Percentiles rank a stretch among this genome's conserved stretches.
Conservation (phyloP, 2,797 vertebrate genomes). For the Hylomyscus alleni region DNA sequence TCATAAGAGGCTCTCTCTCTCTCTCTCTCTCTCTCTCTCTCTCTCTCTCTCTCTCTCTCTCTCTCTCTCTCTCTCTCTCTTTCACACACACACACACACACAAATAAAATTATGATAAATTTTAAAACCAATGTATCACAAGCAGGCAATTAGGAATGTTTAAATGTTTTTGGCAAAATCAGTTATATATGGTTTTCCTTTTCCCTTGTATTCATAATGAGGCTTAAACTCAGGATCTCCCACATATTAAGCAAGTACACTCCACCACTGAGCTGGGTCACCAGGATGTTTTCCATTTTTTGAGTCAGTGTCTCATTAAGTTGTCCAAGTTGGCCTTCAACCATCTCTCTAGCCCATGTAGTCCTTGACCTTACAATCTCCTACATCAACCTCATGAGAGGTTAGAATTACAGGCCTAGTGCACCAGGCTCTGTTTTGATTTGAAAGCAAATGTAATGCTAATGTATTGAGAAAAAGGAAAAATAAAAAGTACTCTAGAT, state of each 20-base stretch:
- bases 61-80: too few relatives aligned
- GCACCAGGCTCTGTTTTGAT: neutral
- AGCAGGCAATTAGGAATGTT: neutral
- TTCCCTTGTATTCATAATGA: neutral
- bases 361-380: neutral
- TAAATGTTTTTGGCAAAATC: neutral
- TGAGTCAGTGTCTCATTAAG: neutral
- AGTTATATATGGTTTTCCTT: neutral
- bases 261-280: neutral
- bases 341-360: neutral
- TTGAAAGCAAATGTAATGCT: slow-evolving; percentile 8
- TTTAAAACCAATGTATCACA: neutral
- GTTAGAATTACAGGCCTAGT: neutral
- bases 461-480: neutral
- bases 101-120: neutral
- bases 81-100: neutral
- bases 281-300: neutral
- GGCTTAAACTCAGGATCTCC: neutral
- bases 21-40: too few relatives aligned
- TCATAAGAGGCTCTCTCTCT: neutral
- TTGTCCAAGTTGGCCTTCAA: neutral
- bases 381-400: neutral
- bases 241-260: neutral
- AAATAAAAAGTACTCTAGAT: neutral
- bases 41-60: too few relatives aligned